Evolutionary conservation across 30 jellyfish, hydroid and myxozoan genomes (phyloP), one percentile per base, ranked within the genome.

Genomic region (Aurelia sp.): DNA sequence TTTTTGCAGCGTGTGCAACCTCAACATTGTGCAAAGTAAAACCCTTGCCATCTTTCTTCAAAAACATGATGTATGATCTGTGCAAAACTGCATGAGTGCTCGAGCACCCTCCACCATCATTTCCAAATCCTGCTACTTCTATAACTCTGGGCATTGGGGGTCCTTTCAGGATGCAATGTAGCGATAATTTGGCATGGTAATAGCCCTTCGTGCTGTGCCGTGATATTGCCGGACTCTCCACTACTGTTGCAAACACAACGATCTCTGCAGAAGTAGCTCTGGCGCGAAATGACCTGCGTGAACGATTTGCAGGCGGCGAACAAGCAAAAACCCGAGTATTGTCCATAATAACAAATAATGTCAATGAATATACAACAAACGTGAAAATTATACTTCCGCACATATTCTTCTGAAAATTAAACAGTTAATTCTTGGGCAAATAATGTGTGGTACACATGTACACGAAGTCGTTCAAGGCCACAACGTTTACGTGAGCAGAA

Each of bases 211-310:
- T 21, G 15, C 72, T 59, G 61, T 63, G 33, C 30, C 44, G 63
- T 13, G 64, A 68, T 3, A 20, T 62, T 13, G 82, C 84, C 17
- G 96, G 91, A 53, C 91, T 88, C 73, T 78, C 76, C 65, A 60
- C 60, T 52, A 88, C 96, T 40, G 96, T 88, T 67, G 96, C 96
- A 88, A 88, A 88, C 13, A 78, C 91, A n/a, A 88, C 91, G 20
- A 88, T 67, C 65, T 88, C 96, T 1, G 96, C 96, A 31, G 71
- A 80, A 22, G 61, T 84, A 38, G 96, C 96, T 88, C 96, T 77
- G 33, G 76, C 87, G 58, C 89, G 96, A 48, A 88, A 88, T n/a
- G 87, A 57, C 62, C 86, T 78, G 33, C 65, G 11, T 22, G 63
- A 61, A 44, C 88, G 85, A 27, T 70, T 74, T 24, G 47, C 81